Percentiles rank a stretch among this genome's conserved stretches.
These are phyloP conservation scores for Lapara coniferarum DNA, from an alignment of 2,888 invertebrate genomes.

Conservation along the genomic window DNA sequence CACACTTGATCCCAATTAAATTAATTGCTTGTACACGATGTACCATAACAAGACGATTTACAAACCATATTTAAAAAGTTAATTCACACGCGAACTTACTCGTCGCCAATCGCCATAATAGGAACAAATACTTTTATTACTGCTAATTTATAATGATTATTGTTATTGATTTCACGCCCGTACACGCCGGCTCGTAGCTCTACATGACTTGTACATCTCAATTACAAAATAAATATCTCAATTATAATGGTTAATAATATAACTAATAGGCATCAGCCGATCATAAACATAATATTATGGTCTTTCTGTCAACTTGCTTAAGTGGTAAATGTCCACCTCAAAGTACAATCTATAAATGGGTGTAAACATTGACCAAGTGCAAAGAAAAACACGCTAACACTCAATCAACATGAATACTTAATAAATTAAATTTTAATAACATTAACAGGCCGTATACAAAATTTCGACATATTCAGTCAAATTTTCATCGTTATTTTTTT, in stretches of 20 bases:
- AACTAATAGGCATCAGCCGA: not conserved
- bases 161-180: not conserved
- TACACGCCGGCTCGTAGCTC: not conserved
- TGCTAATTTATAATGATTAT: not conserved
- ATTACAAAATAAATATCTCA: too few relatives aligned
- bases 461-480: too few relatives aligned
- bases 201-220: too few relatives aligned
- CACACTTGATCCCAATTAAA: constrained; percentile 58
- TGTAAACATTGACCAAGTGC: not conserved
- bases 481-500: too few relatives aligned
- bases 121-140: not conserved
- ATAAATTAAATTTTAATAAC: too few relatives aligned
- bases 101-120: constrained; percentile 8
- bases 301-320: not conserved
- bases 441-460: too few relatives aligned
- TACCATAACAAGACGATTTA: constrained; percentile 24
- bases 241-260: too few relatives aligned
- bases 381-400: not conserved
- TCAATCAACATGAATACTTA: not conserved
- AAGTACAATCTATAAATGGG: not conserved
- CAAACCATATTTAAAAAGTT: constrained; percentile 1
- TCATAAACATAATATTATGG: too few relatives aligned
- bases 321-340: not conserved
- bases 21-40: constrained; percentile 43
- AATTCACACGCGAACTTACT: constrained; percentile 2